Base-by-base conservation (phyloP, 2,888 invertebrate species). In the Drosophila mimetica region DNA sequence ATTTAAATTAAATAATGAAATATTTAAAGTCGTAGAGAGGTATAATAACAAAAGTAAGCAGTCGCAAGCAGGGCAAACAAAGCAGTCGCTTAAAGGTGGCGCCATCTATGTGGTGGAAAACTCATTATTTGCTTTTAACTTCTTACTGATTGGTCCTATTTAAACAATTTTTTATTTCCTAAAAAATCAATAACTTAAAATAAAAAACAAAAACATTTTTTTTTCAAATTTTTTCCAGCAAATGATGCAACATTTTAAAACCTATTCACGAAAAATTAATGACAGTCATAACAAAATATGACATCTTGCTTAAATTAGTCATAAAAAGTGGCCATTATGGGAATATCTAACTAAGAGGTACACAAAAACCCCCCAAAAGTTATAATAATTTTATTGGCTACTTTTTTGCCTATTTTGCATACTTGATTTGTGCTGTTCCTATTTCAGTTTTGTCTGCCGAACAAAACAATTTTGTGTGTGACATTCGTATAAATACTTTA, bases 401-500 rank as follows among this genome's bases (percentile, higher is more conserved):
- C 42, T 46, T 74, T 64, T 58, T 53, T 44, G 44, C 46, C 53
- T 44, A 42, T 39, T 74, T 61, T 58, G 57, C 61, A 70, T 82
- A 46, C 39, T 67, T 69, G 34, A 70, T 69, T 74, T 36, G 41
- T 51, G 28, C 11, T 34, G 50, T 50, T 52, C 51, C 6, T 39
- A 25, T 37, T 54, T 28, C 13, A 51, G 32, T n/a, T 47, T 37
- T 46, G 8, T 9, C 7, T 18, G 16, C 39, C 16, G 1, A 28
- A 30, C 13, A 32, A 54, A 41, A 54, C 22, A 16, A 16, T 44
- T 60, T 28, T 57, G 22, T 34, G 13, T 28, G 7, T 18, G 32
- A 36, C 22, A 30, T 39, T 44, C 28, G 6, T 13, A 37, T 34
- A 50, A 47, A 67, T 65, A 37, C 16, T 46, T 34, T 28, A 30